phyloP scores from a whole-genome alignment of 2,888 invertebrate species.

The Pardosa pseudoannulata region DNA sequence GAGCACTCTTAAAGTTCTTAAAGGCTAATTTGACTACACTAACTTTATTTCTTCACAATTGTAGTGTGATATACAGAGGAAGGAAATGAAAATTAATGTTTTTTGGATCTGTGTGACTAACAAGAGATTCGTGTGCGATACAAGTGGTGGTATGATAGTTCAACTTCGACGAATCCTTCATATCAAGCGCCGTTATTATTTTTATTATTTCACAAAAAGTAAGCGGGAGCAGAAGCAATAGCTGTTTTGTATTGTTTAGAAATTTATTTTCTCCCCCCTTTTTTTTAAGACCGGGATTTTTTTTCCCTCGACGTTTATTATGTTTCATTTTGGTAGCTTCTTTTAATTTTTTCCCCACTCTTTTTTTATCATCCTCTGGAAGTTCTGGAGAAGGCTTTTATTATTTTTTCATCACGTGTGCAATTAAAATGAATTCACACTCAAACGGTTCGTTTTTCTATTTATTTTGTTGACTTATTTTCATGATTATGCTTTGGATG shows the following conservation, averaged over 20 bases:
- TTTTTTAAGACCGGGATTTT: not conserved
- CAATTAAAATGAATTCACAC: constrained; percentile 73
- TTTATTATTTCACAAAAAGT: constrained; percentile 54
- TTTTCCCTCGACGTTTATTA: constrained; percentile 20
- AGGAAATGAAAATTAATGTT: too few species aligned
- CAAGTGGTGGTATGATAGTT: too few species aligned
- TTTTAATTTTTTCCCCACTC: constrained; percentile 21
- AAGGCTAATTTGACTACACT: too few species aligned
- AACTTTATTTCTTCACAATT: too few species aligned
- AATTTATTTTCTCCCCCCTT: constrained; percentile 45
- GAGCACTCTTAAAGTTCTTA: too few species aligned
- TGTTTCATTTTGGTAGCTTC: constrained; percentile 33
- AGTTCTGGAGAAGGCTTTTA: constrained; percentile 23
- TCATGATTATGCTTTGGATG: constrained; percentile 3
- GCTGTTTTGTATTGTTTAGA: constrained; percentile 47
- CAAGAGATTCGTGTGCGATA: too few species aligned
- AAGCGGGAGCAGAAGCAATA: not conserved
- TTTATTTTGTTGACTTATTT: constrained; percentile 25
- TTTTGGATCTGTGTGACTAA: too few species aligned
- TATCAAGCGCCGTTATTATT: constrained; percentile 54
- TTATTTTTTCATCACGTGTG: constrained; percentile 51
- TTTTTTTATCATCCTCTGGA: constrained; percentile 15
- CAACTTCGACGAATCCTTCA: too few species aligned
- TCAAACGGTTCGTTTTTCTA: constrained; percentile 24
- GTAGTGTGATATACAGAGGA: too few species aligned